Percentiles rank a stretch among this genome's conserved stretches.
Conservation (phyloP, 2,797 vertebrate genomes). For the Chromis chromis region DNA sequence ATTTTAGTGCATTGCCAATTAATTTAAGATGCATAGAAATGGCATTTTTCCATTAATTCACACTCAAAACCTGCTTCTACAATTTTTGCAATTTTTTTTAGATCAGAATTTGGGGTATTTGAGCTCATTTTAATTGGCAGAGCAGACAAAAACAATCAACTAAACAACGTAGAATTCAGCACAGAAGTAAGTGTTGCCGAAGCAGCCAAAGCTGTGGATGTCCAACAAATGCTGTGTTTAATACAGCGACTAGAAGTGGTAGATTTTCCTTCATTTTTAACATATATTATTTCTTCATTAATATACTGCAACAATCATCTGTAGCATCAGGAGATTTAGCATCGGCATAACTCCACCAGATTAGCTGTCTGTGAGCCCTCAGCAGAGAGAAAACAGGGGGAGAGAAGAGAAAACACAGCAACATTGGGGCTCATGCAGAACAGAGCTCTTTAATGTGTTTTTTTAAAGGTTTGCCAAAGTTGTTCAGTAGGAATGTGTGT, state of each 20-base stretch:
- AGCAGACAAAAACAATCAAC: background rate
- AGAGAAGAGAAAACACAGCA: constrained; percentile 62
- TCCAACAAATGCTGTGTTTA: too few relatives aligned
- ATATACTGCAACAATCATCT: constrained; percentile 38
- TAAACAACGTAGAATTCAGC: background rate
- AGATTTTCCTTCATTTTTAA: constrained; percentile 11
- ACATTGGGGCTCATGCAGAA: constrained; percentile 77
- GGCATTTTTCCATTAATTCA: background rate
- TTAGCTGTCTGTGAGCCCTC: constrained; percentile 42
- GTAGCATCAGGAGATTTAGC: constrained; percentile 47
- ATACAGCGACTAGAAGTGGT: background rate
- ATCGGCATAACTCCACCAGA: constrained; percentile 26
- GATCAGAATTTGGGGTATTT: background rate
- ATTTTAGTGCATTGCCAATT: background rate
- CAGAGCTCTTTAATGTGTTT: constrained; percentile 78
- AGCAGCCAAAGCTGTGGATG: background rate
- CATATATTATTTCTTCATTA: constrained; percentile 28
- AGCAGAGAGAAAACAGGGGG: constrained; percentile 31
- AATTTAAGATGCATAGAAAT: background rate
- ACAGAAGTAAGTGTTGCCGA: background rate
- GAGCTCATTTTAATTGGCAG: background rate
- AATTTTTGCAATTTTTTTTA: too few relatives aligned
- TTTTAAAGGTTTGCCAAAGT: constrained; percentile 82
- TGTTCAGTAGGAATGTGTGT: constrained; percentile 77
- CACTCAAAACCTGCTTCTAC: too few relatives aligned